A percentile compares a stretch with the other conserved stretches of the same genome.
Conservation (phyloP, 1,140 invertebrate species). For the Lucilia cuprina region DNA sequence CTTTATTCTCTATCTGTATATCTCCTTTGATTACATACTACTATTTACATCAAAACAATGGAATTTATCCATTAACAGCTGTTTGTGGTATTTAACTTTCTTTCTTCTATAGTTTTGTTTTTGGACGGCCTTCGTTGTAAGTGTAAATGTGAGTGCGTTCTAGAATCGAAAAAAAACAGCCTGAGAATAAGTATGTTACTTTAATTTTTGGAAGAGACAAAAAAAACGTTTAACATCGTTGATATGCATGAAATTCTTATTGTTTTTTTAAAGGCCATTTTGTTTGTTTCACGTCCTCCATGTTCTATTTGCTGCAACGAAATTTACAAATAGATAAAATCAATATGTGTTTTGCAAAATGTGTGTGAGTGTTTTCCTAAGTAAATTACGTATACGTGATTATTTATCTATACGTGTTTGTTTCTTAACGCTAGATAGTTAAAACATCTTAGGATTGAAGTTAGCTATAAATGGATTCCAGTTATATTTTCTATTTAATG, state of each 20-base stretch:
- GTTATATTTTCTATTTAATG: not conserved
- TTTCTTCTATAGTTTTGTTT: too few relatives aligned
- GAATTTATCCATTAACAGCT: not conserved
- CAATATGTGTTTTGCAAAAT: not conserved
- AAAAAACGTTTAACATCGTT: not conserved
- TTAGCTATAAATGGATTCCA: not conserved
- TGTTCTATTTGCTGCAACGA: not conserved
- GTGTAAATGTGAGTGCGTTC: not conserved
- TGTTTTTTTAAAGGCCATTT: not conserved
- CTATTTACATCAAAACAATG: not conserved
- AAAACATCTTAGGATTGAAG: not conserved
- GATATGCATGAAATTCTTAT: not conserved
- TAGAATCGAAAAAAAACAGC: not conserved
- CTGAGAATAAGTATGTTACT: not conserved
- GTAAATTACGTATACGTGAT: slow-evolving; percentile 3
- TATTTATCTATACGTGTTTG: not conserved
- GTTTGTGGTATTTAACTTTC: not conserved
- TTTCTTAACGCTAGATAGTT: not conserved
- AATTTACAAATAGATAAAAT: not conserved
- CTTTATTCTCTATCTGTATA: not conserved
- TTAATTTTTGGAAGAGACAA: not conserved
- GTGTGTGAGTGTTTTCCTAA: not conserved
- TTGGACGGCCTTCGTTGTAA: not conserved
- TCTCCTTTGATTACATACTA: too few relatives aligned
- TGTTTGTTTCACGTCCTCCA: not conserved